Evolutionary conservation across 2,888 invertebrate genomes (phyloP).

Genomic region (Cerceris rybyensis): DNA sequence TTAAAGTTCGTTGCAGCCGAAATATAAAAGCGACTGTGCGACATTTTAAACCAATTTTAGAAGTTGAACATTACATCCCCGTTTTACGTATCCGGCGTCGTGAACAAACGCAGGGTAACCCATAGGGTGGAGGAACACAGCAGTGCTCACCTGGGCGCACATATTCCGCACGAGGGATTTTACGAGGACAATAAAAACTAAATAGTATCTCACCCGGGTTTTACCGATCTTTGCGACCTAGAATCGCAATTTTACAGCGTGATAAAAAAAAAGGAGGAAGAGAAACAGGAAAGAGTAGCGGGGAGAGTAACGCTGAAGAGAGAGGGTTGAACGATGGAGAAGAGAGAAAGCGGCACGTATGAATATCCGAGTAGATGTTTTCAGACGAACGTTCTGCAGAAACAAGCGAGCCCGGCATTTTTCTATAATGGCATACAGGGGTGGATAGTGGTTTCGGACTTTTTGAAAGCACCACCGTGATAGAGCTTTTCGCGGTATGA

Average conservation of each 20-base stretch:
- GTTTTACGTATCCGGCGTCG: background rate
- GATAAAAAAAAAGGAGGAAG: constrained; percentile 38
- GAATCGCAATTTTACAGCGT: constrained; percentile 52
- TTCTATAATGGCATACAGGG: constrained; percentile 50
- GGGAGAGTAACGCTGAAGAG: background rate
- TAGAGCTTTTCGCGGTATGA: constrained; percentile 38
- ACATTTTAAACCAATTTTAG: constrained; percentile 68
- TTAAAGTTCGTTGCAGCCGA: background rate
- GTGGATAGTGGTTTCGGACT: constrained; percentile 48
- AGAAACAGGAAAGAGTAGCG: background rate
- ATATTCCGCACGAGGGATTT: constrained; percentile 59
- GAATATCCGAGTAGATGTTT: constrained; percentile 59
- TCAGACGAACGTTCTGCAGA: constrained; percentile 48
- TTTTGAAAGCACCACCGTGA: constrained; percentile 43
- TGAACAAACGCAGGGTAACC: constrained; percentile 46
- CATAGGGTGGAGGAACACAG: constrained; percentile 17
- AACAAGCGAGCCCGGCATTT: constrained; percentile 55
- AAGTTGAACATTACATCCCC: constrained; percentile 56
- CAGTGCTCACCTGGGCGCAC: constrained; percentile 31
- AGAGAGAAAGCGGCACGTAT: constrained; percentile 32
- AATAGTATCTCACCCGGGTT: constrained; percentile 62
- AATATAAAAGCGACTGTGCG: constrained; percentile 27
- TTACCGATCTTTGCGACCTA: constrained; percentile 51
- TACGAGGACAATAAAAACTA: constrained; percentile 74
- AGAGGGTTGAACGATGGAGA: background rate